phyloP scores from a whole-genome alignment of 2,113 vertebrate species.

The Nymphicus hollandicus region DNA sequence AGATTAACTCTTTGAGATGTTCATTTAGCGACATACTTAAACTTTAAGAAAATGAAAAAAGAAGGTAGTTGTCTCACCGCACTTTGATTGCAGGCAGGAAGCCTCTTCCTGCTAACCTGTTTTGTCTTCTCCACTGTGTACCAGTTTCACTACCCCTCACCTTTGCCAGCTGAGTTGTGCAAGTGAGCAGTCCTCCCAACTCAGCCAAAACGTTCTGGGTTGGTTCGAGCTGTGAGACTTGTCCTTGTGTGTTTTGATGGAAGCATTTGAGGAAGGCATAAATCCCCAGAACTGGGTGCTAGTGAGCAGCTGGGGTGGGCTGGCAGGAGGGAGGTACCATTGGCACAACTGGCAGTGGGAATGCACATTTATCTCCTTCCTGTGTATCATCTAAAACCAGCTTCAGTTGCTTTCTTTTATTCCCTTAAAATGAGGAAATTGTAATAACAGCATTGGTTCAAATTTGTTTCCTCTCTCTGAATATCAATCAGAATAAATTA shows the following conservation, averaged over 20 bases:
- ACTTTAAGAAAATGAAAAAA: neutral
- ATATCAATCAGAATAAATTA: neutral
- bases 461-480: neutral
- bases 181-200: neutral
- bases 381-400: neutral
- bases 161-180: neutral
- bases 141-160: neutral
- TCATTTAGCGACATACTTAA: neutral
- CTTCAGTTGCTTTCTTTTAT: neutral
- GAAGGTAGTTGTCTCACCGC: neutral
- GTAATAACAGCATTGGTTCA: neutral
- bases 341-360: neutral
- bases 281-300: neutral
- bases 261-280: neutral
- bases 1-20: neutral
- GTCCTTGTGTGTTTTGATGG: neutral
- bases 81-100: neutral
- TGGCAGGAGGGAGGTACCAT: neutral
- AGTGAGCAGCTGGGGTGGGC: neutral
- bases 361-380: neutral
- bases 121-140: neutral
- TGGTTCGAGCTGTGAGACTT: rapidly evolving
- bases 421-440: neutral
- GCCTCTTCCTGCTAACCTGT: neutral
- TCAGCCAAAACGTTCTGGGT: neutral